Percentiles rank a stretch among this genome's conserved stretches.
Conservation (phyloP, 2,888 invertebrate genomes). For the Hirtodrosophila duncani region DNA sequence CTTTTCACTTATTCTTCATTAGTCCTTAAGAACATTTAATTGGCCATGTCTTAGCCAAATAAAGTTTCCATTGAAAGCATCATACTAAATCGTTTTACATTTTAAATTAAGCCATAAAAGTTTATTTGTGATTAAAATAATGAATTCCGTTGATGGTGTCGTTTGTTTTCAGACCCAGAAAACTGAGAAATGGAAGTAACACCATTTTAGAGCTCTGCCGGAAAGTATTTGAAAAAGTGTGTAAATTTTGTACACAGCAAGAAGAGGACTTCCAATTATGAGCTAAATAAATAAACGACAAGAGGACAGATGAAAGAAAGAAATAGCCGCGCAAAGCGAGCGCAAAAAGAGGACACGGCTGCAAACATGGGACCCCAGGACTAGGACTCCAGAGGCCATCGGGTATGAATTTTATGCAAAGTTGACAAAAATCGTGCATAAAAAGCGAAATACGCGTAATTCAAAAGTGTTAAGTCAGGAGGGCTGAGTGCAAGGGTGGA, state of each 20-base stretch:
- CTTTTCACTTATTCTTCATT: too few species aligned
- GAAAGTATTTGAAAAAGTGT: slow-evolving; percentile 24
- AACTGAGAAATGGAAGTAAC: too few species aligned
- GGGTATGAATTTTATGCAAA: slow-evolving; percentile 64
- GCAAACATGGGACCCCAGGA: slow-evolving; percentile 1
- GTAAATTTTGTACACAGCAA: slow-evolving; percentile 40
- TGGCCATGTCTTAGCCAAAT: too few species aligned
- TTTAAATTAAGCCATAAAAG: slow-evolving; percentile 48
- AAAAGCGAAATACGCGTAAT: slow-evolving; percentile 39
- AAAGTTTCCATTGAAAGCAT: too few species aligned
- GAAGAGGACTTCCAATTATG: slow-evolving; percentile 37
- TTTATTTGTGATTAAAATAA: slow-evolving; percentile 60
- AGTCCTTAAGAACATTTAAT: too few species aligned
- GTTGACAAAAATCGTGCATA: slow-evolving; percentile 59
- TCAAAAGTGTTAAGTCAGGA: background rate
- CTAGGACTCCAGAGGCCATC: slow-evolving; percentile 2
- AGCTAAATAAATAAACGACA: slow-evolving; percentile 50
- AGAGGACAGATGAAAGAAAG: slow-evolving; percentile 18
- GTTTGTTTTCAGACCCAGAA: slow-evolving; percentile 13
- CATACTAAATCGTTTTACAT: too few species aligned
- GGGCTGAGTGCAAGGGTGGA: background rate
- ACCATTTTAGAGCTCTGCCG: background rate
- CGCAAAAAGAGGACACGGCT: slow-evolving; percentile 13
- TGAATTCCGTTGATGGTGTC: slow-evolving; percentile 34
- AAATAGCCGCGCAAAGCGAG: slow-evolving; percentile 16